Percentiles rank a stretch among this genome's conserved stretches.
phyloP scores from a whole-genome alignment of 2,113 vertebrate species.

The Mobula birostris region DNA sequence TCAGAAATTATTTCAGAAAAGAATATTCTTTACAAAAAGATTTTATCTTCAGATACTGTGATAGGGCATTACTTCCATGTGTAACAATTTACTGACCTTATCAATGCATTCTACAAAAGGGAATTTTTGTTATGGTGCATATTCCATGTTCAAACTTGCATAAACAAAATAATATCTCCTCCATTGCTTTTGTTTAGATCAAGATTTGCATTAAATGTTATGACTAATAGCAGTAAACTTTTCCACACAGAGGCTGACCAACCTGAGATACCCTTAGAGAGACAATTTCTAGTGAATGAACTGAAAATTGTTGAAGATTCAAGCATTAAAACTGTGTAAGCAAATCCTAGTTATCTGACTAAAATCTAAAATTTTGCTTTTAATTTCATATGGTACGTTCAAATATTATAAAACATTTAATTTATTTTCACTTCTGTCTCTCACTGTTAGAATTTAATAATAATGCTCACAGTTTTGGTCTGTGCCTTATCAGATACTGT shows the following conservation, averaged over 20 bases:
- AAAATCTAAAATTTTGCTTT: neutral
- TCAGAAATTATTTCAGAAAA: neutral
- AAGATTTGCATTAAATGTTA: neutral
- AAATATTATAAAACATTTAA: neutral
- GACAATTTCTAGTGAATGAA: slow-evolving; percentile 79
- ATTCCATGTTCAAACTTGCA: neutral
- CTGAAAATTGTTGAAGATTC: slow-evolving; percentile 76
- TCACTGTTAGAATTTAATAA: neutral
- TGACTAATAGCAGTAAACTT: slow-evolving; percentile 37
- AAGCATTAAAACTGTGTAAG: slow-evolving; percentile 77
- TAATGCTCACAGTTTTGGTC: too few relatives aligned
- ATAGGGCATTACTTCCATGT: too few relatives aligned
- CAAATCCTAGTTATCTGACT: neutral
- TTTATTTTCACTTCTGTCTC: neutral
- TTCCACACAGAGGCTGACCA: slow-evolving; percentile 77
- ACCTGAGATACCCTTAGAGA: slow-evolving; percentile 75
- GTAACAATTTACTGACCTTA: neutral
- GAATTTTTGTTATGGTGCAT: neutral
- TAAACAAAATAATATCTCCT: neutral
- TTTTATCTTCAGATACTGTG: neutral
- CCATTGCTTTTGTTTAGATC: neutral
- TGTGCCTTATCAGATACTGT: neutral
- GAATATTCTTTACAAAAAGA: neutral
- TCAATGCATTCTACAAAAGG: neutral
- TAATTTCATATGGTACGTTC: neutral